phyloP scores from a whole-genome alignment of 2,113 vertebrate genomes.

The Dasyprocta punctata region DNA sequence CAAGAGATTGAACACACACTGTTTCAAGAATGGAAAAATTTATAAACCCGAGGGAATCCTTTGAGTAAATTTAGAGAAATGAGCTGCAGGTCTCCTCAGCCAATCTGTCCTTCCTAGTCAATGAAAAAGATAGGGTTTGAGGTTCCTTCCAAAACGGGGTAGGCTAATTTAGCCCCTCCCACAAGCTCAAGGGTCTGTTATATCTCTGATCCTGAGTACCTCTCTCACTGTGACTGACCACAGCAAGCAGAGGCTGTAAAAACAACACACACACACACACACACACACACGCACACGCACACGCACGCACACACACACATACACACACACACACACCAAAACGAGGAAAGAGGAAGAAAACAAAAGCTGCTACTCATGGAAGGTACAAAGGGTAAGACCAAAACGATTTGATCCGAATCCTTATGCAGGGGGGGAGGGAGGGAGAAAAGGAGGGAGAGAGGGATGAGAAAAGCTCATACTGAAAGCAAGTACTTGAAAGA shows the following conservation, averaged over 20 bases:
- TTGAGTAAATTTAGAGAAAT: constrained; percentile 44
- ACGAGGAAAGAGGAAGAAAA: constrained; percentile 77
- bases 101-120: constrained; percentile 64
- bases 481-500: constrained; percentile 68
- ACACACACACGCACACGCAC: neutral
- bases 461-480: constrained; percentile 39
- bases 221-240: constrained; percentile 84
- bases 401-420: constrained; percentile 71
- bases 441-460: neutral
- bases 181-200: constrained; percentile 86
- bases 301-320: too few relatives aligned
- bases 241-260: constrained; percentile 83
- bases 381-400: constrained; percentile 79
- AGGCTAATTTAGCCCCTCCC: constrained; percentile 87
- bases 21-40: constrained; percentile 26
- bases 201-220: constrained; percentile 86
- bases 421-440: neutral
- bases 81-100: constrained; percentile 11
- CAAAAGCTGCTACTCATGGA: constrained; percentile 78
- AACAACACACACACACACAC: neutral
- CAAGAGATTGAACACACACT: neutral
- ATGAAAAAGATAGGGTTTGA: constrained; percentile 77
- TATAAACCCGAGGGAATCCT: neutral
- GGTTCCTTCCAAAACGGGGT: constrained; percentile 81
- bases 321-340: neutral